A percentile compares a stretch with the other conserved stretches of the same genome.
Evolutionary conservation across 2,113 vertebrate genomes (phyloP).

Genomic region (Siniperca knerii): DNA sequence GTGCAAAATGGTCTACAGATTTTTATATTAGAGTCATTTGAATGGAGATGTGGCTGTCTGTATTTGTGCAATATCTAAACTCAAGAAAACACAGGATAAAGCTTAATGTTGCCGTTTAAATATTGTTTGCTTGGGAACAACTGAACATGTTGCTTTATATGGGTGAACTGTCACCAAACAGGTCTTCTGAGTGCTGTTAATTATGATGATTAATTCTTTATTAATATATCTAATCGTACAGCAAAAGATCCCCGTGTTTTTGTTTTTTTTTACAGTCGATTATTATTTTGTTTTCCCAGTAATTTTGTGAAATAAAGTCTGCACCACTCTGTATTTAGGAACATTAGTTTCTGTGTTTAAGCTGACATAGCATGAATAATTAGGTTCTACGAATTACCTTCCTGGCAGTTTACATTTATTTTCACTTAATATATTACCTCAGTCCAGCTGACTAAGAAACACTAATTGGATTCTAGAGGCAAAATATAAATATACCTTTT

Average conservation of each 20-base stretch:
- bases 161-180: neutral
- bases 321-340: neutral
- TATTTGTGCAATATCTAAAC: neutral
- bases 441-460: conserved; percentile 14
- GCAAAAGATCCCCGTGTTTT: neutral
- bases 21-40: neutral
- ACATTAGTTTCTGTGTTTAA: conserved; percentile 9
- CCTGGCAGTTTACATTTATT: conserved; percentile 18
- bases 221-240: neutral
- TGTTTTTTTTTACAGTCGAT: neutral
- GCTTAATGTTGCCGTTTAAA: neutral
- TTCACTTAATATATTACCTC: conserved; percentile 26
- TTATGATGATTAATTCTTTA: neutral
- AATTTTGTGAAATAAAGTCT: neutral
- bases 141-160: neutral
- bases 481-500: conserved; percentile 10
- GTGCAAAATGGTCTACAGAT: conserved; percentile 5
- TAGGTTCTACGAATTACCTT: conserved; percentile 33
- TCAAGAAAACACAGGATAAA: neutral
- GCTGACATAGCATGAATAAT: conserved; percentile 22
- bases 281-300: neutral
- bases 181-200: neutral
- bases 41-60: neutral
- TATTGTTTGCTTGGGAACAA: neutral
- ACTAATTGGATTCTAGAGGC: conserved; percentile 39